Conservation (phyloP, 2,113 vertebrate species). For the Oryzias woworae region DNA sequence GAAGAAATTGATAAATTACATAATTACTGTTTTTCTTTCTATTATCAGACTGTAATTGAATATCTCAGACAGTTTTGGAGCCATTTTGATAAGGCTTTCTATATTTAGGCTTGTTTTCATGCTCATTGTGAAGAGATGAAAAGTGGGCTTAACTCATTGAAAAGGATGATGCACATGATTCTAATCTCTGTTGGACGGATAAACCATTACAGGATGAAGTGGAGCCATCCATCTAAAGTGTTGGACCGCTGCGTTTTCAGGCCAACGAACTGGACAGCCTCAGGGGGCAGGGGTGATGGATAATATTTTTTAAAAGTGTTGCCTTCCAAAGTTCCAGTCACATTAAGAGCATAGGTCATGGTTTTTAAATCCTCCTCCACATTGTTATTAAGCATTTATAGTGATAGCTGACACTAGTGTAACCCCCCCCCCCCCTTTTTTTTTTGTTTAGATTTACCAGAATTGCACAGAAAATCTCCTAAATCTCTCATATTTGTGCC, state of each 20-base stretch:
- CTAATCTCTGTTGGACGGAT: neutral
- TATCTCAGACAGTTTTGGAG: constrained; percentile 37
- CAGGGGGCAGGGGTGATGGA: constrained; percentile 48
- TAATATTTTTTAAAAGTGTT: constrained; percentile 61
- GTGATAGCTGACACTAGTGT: neutral
- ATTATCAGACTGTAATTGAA: constrained; percentile 21
- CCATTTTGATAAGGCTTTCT: constrained; percentile 43
- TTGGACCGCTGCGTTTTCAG: constrained; percentile 1
- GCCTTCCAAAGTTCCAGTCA: constrained; percentile 47
- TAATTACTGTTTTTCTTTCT: constrained; percentile 3
- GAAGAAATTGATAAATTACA: constrained; percentile 7
- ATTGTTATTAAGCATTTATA: neutral
- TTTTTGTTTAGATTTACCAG: neutral
- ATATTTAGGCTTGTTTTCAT: constrained; percentile 52
- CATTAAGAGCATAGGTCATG: constrained; percentile 40
- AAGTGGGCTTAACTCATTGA: constrained; percentile 48
- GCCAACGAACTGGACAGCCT: constrained; percentile 27
- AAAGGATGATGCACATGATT: constrained; percentile 21
- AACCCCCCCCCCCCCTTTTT: neutral
- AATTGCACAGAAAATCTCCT: too few species aligned
- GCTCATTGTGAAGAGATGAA: constrained; percentile 45
- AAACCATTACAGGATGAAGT: constrained; percentile 1
- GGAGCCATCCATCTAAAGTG: constrained; percentile 5
- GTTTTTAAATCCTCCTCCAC: constrained; percentile 40
- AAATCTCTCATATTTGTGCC: too few species aligned